Evolutionary conservation across 2,797 vertebrate genomes (phyloP).

Genomic region (Mallotus villosus): DNA sequence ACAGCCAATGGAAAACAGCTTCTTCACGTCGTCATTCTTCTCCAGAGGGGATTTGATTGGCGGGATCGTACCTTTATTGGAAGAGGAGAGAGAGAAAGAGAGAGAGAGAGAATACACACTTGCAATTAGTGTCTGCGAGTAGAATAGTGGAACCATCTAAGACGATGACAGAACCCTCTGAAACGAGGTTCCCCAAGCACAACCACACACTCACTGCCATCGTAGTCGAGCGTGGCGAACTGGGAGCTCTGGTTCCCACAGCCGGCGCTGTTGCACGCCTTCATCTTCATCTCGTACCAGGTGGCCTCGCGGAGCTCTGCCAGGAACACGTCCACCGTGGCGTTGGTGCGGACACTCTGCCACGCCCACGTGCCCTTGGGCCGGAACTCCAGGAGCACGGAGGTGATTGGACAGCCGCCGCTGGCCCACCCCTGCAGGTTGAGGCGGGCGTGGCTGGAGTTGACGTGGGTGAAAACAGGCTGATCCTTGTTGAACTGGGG

Average conservation of each 20-base stretch:
- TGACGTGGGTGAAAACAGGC: conserved; percentile 97
- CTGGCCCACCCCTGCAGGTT: conserved; percentile 97
- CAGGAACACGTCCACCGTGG: conserved; percentile 89
- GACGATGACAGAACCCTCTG: not conserved
- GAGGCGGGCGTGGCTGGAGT: conserved; percentile 92
- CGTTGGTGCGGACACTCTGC: conserved; percentile 92
- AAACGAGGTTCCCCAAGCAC: rapidly evolving
- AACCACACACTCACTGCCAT: conserved; percentile 86
- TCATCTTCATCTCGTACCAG: conserved; percentile 98
- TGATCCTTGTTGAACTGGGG: conserved; percentile 98
- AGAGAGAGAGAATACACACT: not conserved
- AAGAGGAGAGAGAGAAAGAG: not conserved
- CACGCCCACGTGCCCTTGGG: conserved; percentile 91
- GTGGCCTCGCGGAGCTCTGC: conserved; percentile 95
- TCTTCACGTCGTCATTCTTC: conserved; percentile 94
- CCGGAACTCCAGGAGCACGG: conserved; percentile 90
- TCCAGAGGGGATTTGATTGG: conserved; percentile 96
- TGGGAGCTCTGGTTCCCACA: conserved; percentile 94
- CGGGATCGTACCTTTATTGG: conserved; percentile 87
- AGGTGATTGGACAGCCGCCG: conserved; percentile 93
- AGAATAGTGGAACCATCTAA: not conserved
- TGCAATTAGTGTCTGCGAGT: no score
- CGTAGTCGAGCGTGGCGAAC: conserved; percentile 95
- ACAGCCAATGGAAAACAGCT: conserved; percentile 95
- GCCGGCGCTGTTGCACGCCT: conserved; percentile 97